Evolutionary conservation across 2,888 invertebrate species (phyloP).

Genomic region (Platycheirus rosarum): DNA sequence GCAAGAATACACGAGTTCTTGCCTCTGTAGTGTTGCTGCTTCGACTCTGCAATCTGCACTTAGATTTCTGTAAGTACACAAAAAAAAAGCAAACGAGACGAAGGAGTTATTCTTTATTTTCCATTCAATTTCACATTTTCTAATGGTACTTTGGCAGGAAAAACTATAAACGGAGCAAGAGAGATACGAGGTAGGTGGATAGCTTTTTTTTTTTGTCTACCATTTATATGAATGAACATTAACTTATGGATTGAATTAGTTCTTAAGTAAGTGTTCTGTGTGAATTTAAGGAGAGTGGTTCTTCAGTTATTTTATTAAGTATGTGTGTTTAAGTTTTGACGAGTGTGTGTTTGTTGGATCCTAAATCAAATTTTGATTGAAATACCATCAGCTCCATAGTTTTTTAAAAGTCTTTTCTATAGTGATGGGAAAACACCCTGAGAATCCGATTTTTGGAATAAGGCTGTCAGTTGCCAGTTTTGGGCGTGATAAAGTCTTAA

Average conservation of each 20-base stretch:
- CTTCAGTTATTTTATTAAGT: too few species aligned
- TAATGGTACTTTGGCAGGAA: slow-evolving; percentile 51
- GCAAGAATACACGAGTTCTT: slow-evolving; percentile 27
- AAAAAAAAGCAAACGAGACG: slow-evolving; percentile 43
- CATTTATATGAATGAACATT: slow-evolving; percentile 10
- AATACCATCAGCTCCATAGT: too few species aligned
- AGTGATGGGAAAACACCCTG: too few species aligned
- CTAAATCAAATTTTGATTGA: too few species aligned
- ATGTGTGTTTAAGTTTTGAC: too few species aligned
- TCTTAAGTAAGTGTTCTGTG: slow-evolving; percentile 6
- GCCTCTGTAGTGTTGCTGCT: not conserved
- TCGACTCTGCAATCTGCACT: slow-evolving; percentile 5
- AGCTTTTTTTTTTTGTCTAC: slow-evolving; percentile 16
- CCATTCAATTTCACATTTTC: slow-evolving; percentile 71
- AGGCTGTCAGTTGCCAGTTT: too few species aligned
- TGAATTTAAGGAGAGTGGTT: too few species aligned
- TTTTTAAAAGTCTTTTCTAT: too few species aligned
- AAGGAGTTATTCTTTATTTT: slow-evolving; percentile 69
- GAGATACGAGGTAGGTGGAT: too few species aligned
- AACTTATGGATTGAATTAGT: slow-evolving; percentile 22
- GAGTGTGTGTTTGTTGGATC: too few species aligned
- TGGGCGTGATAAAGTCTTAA: too few species aligned
- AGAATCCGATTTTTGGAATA: too few species aligned
- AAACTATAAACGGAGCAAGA: slow-evolving; percentile 40
- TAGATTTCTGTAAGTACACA: not conserved